A percentile compares a stretch with the other conserved stretches of the same genome.
Evolutionary conservation across 2,797 vertebrate species (phyloP).

Genomic region (Paratrypauchen microcephalus): DNA sequence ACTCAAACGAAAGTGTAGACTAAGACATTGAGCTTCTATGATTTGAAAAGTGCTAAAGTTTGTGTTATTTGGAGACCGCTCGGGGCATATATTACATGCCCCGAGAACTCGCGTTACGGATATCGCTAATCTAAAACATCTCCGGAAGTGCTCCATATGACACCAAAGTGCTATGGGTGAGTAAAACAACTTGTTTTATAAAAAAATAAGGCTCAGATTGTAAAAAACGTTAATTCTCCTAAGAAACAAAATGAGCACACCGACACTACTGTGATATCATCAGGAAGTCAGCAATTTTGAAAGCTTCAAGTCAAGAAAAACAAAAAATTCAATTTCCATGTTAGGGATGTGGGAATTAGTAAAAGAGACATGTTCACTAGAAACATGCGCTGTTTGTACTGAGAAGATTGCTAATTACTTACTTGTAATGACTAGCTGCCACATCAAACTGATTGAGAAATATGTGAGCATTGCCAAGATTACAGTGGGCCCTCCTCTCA

Average conservation of each 20-base stretch:
- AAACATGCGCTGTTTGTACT: neutral
- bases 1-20: no score
- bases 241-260: neutral
- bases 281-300: neutral
- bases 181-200: no score
- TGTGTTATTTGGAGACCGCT: no score
- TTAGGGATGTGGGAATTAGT: neutral
- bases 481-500: constrained; percentile 93
- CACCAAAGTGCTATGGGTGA: no score
- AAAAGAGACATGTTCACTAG: neutral
- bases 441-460: constrained; percentile 92
- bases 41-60: no score
- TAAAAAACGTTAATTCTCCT: no score
- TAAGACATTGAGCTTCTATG: no score
- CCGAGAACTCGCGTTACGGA: no score
- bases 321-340: neutral
- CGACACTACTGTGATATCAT: neutral
- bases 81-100: no score
- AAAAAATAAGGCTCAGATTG: no score
- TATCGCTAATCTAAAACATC: no score
- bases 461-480: constrained; percentile 94
- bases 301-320: neutral
- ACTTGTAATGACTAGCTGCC: constrained; percentile 96
- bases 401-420: constrained; percentile 34
- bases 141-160: no score